phyloP scores from a whole-genome alignment of 2,797 vertebrate species.

The Myotis planiceps region DNA sequence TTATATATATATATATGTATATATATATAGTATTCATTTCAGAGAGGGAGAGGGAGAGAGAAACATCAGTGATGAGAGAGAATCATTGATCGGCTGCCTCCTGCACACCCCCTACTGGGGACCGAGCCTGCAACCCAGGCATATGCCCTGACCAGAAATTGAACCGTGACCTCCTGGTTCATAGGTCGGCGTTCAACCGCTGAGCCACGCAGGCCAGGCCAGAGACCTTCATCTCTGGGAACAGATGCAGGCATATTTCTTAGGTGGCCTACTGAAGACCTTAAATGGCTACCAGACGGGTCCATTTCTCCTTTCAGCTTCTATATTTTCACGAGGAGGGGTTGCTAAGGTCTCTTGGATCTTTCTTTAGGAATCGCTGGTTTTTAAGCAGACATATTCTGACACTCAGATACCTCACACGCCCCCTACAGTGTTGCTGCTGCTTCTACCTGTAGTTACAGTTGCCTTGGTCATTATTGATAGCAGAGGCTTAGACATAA shows the following conservation, averaged over 20 bases:
- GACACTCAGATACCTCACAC: neutral
- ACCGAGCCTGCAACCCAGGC: no score
- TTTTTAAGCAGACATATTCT: neutral
- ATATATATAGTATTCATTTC: no score
- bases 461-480: neutral
- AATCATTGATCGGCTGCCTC: no score
- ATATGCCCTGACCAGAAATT: no score
- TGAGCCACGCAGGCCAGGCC: no score
- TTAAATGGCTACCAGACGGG: neutral
- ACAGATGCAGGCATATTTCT: neutral
- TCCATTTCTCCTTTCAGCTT: neutral
- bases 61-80: no score
- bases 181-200: no score
- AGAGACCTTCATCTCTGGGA: neutral
- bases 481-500: neutral
- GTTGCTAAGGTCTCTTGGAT: neutral
- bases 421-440: neutral
- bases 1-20: no score
- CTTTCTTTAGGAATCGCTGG: neutral
- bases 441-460: neutral
- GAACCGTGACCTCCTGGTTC: no score
- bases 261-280: neutral
- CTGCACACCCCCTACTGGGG: no score
- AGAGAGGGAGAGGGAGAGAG: no score
- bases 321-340: neutral